These are phyloP conservation scores for Enteromius unitaeniatus DNA, from an alignment of 2,797 vertebrate species.

Conservation along the genomic window DNA sequence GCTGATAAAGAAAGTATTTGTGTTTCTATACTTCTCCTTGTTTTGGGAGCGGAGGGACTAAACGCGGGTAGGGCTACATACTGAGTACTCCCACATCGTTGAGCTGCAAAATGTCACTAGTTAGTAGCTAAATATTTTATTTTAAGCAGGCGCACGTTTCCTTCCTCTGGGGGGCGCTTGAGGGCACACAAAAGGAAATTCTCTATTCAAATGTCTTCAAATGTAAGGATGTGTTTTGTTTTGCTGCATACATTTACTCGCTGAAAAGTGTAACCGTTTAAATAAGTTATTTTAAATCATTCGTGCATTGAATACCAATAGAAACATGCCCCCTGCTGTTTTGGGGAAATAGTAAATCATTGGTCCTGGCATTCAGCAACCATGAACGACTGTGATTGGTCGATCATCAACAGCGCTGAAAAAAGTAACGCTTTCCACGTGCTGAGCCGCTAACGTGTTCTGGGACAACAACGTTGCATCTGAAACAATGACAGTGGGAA, in stretches of 20 bases:
- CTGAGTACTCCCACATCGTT: conserved; percentile 41
- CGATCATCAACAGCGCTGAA: background rate
- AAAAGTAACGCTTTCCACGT: conserved; percentile 8
- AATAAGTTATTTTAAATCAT: background rate
- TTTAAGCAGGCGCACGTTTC: too few species aligned
- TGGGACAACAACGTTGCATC: too few species aligned
- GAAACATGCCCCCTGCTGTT: background rate
- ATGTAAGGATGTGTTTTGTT: background rate
- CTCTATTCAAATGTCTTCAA: background rate
- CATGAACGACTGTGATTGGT: background rate
- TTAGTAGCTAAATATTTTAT: background rate
- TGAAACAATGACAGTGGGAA: background rate
- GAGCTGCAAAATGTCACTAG: conserved; percentile 11
- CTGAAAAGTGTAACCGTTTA: background rate
- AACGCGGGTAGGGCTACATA: conserved; percentile 52
- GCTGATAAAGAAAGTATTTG: background rate
- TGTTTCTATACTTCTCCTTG: conserved; percentile 45
- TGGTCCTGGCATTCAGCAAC: too few species aligned
- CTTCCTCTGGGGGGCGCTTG: background rate
- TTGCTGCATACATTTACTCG: background rate
- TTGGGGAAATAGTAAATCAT: background rate
- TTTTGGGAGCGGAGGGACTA: conserved; percentile 46
- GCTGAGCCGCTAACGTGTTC: too few species aligned
- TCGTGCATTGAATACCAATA: too few species aligned
- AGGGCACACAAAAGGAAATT: background rate